Evolutionary conservation across 2,888 invertebrate species (phyloP).

Genomic region (Eilema caniola): DNA sequence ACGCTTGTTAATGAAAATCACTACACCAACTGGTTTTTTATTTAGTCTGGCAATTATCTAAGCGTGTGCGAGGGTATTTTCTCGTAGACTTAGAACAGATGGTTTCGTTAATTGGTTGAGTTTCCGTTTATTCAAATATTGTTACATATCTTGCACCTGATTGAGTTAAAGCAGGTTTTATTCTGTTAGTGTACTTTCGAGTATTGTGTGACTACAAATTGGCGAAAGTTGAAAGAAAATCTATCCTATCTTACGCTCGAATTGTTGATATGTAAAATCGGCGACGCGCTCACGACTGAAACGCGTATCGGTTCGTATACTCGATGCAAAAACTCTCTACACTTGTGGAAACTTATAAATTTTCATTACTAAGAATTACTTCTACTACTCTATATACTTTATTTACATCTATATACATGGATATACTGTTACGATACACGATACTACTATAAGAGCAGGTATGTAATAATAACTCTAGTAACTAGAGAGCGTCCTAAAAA

Average conservation of each 20-base stretch:
- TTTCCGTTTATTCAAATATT: background rate
- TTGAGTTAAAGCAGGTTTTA: background rate
- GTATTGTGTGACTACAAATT: constrained; percentile 1
- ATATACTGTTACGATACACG: too few relatives aligned
- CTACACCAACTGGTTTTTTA: constrained; percentile 40
- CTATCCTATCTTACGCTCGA: constrained; percentile 12
- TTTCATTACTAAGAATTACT: background rate
- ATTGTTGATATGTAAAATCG: constrained; percentile 14
- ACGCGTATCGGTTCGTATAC: background rate
- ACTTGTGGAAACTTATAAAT: background rate
- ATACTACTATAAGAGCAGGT: too few relatives aligned
- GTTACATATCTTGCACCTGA: background rate
- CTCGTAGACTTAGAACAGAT: constrained; percentile 11
- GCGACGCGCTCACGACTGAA: background rate
- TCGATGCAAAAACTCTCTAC: background rate
- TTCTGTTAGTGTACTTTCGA: constrained; percentile 1
- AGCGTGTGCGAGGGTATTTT: constrained; percentile 20
- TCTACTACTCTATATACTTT: background rate
- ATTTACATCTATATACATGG: too few relatives aligned
- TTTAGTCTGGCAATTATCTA: constrained; percentile 38
- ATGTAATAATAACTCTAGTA: too few relatives aligned
- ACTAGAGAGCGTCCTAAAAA: too few relatives aligned
- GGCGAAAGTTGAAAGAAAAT: constrained; percentile 11
- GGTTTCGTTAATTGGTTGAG: background rate
- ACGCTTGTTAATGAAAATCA: constrained; percentile 44